These are phyloP conservation scores for Tympanoctomys barrerae DNA, from an alignment of 2,797 vertebrate genomes.

Conservation along the genomic window DNA sequence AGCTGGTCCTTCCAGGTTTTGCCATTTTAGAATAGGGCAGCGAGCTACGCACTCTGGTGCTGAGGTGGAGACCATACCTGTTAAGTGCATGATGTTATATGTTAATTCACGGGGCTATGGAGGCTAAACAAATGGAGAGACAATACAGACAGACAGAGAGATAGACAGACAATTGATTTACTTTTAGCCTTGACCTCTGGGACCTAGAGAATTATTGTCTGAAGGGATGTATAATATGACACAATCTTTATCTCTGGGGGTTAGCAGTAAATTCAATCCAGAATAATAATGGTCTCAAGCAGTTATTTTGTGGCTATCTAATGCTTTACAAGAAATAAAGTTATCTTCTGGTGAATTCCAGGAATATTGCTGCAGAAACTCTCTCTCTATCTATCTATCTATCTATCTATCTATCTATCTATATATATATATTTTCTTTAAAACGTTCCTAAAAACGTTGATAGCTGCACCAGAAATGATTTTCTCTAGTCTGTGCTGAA, in stretches of 20 bases:
- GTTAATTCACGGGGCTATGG: constrained; percentile 26
- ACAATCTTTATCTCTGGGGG: constrained; percentile 74
- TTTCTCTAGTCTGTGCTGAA: not conserved
- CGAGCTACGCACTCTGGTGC: not conserved
- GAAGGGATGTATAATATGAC: constrained; percentile 69
- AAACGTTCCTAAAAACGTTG: not conserved
- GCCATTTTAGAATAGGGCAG: not conserved
- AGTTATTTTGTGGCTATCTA: constrained; percentile 29
- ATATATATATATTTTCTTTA: not conserved
- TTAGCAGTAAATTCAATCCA: constrained; percentile 73
- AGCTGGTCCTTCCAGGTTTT: not conserved
- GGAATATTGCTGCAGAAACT: constrained; percentile 1
- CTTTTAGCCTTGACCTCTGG: constrained; percentile 70
- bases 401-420: too few relatives aligned
- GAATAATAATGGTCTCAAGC: constrained; percentile 69
- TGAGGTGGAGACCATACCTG: constrained; percentile 1
- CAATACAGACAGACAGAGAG: constrained; percentile 65
- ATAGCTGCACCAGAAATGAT: not conserved
- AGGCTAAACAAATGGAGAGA: constrained; percentile 19
- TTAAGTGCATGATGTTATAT: not conserved
- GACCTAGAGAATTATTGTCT: constrained; percentile 62
- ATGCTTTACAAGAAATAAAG: constrained; percentile 60
- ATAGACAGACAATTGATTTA: constrained; percentile 61
- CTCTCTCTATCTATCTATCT: too few relatives aligned
- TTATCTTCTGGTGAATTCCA: constrained; percentile 51